These are phyloP conservation scores for Smutsia temminckii DNA, from an alignment of 2,797 vertebrate genomes.

Conservation along the genomic window DNA sequence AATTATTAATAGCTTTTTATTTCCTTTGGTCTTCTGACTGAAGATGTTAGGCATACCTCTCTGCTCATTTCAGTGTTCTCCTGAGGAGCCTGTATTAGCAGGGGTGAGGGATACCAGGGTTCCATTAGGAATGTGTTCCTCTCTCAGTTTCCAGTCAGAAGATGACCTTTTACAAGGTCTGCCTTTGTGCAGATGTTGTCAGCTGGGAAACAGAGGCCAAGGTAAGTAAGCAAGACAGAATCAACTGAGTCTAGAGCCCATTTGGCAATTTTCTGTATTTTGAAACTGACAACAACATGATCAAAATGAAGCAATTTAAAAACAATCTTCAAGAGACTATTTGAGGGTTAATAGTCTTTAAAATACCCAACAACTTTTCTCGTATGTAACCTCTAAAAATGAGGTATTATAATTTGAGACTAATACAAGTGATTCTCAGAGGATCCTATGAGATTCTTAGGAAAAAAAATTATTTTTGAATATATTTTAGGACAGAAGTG, in stretches of 20 bases:
- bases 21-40: neutral
- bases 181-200: neutral
- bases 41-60: neutral
- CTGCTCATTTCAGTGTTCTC: neutral
- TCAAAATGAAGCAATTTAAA: slow-evolving; percentile 6
- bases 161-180: neutral
- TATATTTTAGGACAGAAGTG: neutral
- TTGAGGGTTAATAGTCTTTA: neutral
- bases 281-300: neutral
- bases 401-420: neutral
- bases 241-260: neutral
- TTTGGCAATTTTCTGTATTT: neutral
- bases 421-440: neutral
- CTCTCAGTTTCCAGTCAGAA: neutral
- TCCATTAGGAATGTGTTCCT: neutral
- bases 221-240: neutral
- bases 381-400: neutral
- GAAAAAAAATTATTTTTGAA: neutral
- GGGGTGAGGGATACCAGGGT: too few species aligned
- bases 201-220: neutral
- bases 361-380: neutral
- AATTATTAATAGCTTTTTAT: neutral
- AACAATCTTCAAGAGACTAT: neutral
- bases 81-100: neutral
- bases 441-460: neutral